Evolutionary conservation across 1,140 invertebrate species (phyloP).

Genomic region (Andricus grossulariae): DNA sequence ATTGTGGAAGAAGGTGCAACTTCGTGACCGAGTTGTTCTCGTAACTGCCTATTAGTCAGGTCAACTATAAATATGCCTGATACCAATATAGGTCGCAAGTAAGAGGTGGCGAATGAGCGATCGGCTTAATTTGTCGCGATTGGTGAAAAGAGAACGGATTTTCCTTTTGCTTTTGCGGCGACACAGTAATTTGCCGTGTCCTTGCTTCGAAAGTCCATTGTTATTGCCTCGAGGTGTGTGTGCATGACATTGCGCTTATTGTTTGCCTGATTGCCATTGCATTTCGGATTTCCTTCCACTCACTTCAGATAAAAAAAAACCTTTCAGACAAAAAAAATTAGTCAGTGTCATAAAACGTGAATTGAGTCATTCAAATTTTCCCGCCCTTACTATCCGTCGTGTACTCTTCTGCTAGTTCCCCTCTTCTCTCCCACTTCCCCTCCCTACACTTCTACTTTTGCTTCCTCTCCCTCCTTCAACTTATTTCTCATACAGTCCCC

Average conservation of each 20-base stretch:
- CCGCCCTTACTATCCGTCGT: too few relatives aligned
- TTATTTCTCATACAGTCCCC: too few relatives aligned
- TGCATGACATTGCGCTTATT: slow-evolving; percentile 11
- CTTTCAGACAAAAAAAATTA: too few relatives aligned
- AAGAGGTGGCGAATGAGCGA: slow-evolving; percentile 25
- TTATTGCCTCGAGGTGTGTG: background rate
- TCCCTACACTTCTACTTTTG: too few relatives aligned
- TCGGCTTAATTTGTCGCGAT: slow-evolving; percentile 26
- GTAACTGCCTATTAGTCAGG: slow-evolving; percentile 16
- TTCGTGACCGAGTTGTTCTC: background rate
- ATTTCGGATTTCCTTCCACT: background rate
- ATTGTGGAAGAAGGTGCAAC: slow-evolving; percentile 10
- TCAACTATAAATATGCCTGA: slow-evolving; percentile 22
- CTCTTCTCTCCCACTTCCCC: too few relatives aligned
- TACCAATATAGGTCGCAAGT: slow-evolving; percentile 24
- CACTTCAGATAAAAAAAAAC: background rate
- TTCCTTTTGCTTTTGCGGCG: slow-evolving; percentile 10
- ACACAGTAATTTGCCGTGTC: slow-evolving; percentile 15
- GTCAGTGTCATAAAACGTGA: too few relatives aligned
- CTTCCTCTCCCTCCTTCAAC: too few relatives aligned
- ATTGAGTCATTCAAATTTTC: too few relatives aligned
- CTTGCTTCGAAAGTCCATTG: slow-evolving; percentile 12
- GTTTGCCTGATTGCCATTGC: background rate
- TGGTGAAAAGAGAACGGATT: slow-evolving; percentile 21
- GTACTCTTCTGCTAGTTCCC: too few relatives aligned